Percentiles rank a stretch among this genome's conserved stretches.
Evolutionary conservation across 1,140 invertebrate genomes (phyloP).

Genomic region (Drosophila setifemur): DNA sequence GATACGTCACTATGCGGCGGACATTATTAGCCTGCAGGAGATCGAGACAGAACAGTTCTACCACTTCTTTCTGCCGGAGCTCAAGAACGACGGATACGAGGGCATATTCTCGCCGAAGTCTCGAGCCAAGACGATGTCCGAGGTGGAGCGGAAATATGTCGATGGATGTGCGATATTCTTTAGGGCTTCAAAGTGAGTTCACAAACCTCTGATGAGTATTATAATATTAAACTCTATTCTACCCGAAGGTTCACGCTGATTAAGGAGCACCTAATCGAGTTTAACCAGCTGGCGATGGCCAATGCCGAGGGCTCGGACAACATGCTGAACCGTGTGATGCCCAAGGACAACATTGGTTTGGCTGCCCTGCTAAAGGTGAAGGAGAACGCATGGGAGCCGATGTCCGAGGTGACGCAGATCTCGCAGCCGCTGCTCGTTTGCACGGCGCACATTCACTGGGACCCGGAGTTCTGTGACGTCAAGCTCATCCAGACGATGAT

Average conservation of each 20-base stretch:
- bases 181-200: conserved; percentile 93
- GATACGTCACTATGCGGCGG: conserved; percentile 97
- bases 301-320: conserved; percentile 98
- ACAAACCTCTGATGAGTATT: background rate
- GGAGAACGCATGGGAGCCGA: conserved; percentile 95
- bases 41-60: conserved; percentile 99
- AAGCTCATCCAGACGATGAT: conserved; percentile 99
- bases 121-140: conserved; percentile 98
- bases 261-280: conserved; percentile 98
- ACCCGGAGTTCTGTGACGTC: conserved; percentile 99
- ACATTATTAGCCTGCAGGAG: conserved; percentile 99
- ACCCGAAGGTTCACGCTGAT: conserved; percentile 93
- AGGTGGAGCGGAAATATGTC: conserved; percentile 97
- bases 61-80: conserved; percentile 97
- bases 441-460: conserved; percentile 99
- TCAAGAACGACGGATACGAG: conserved; percentile 96
- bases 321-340: conserved; percentile 99
- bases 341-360: conserved; percentile 99
- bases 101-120: conserved; percentile 99
- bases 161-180: conserved; percentile 99
- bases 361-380: conserved; percentile 97
- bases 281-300: conserved; percentile 99
- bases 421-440: conserved; percentile 96
- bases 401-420: conserved; percentile 89
- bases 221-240: background rate